A percentile compares a stretch with the other conserved stretches of the same genome.
phyloP scores from a whole-genome alignment of 2,113 vertebrate species.

The Elanoides forficatus region DNA sequence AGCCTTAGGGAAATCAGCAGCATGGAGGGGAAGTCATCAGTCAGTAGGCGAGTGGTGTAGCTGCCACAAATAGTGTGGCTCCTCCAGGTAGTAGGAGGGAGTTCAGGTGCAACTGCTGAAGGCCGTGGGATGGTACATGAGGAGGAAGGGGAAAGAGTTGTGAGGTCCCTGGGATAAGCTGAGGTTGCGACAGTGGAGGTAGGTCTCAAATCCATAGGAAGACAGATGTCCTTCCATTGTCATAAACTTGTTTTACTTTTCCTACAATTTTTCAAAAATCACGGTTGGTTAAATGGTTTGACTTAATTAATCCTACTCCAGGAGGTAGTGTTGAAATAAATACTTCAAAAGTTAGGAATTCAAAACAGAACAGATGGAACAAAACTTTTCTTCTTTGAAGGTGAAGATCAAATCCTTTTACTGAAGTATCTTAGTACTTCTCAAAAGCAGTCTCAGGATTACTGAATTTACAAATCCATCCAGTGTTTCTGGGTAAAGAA shows the following conservation, averaged over 20 bases:
- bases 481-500: neutral
- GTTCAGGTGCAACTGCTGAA: neutral
- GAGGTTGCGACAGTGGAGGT: neutral
- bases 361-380: neutral
- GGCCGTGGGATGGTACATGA: accelerated
- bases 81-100: neutral
- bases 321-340: neutral
- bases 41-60: neutral
- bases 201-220: neutral
- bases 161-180: neutral
- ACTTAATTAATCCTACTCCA: neutral
- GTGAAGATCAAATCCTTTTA: neutral
- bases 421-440: neutral
- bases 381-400: neutral
- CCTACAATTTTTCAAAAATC: neutral
- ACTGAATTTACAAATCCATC: neutral
- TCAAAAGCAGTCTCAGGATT: neutral
- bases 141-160: neutral
- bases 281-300: neutral
- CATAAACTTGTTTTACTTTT: neutral
- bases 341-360: neutral
- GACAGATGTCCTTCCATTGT: neutral
- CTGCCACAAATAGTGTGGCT: neutral
- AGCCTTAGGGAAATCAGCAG: neutral
- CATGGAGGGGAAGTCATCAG: neutral